Evolutionary conservation across 1,140 invertebrate species (phyloP), one percentile per base, ranked within the genome.

Genomic region (Drosophila sechellia): DNA sequence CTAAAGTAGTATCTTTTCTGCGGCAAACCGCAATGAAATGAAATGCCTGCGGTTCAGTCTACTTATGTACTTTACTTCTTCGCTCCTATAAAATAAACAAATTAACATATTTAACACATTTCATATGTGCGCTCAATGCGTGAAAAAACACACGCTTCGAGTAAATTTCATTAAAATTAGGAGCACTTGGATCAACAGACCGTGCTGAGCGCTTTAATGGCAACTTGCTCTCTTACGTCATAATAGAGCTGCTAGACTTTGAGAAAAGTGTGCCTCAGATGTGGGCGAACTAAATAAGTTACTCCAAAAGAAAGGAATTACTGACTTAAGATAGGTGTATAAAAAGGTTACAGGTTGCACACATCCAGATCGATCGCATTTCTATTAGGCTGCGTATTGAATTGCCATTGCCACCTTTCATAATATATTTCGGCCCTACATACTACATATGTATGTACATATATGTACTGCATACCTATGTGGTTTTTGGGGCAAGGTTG

Each of bases 31-130:
- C 20, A 46, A 25, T 22, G 43, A 22, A 25, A 46, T 46, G 46
- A 22, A 46, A 46, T 46, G 46, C 25, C n/a, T 31, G 48, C 25
- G 25, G 48, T 31, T 31, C 4, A 17, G 5, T n/a, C 45, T 2
- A 22, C 3, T 6, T 48, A 10, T 8, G 31, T 10, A 10, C 31
- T 31, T 10, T 10, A 22, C 34, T 34, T 5, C 34, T 39, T 11
- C 12, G 8, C 48, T 34, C n/a, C 25, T 27, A 27, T 34, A 17
- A 50, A 50, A 34, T 50, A 49, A 49, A 25, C 6, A n/a, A 49
- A 49, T 49, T 49, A 49, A 31, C 46, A 31, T 49, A 49, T 31
- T 49, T 31, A 49, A 49, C 13, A 49, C 25, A 49, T 49, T 49
- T 49, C 5, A 31, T 49, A 50, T 34, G 48, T 15, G 27, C 17